phyloP scores from a whole-genome alignment of 2,113 vertebrate species.

The Ceratotherium simum region DNA sequence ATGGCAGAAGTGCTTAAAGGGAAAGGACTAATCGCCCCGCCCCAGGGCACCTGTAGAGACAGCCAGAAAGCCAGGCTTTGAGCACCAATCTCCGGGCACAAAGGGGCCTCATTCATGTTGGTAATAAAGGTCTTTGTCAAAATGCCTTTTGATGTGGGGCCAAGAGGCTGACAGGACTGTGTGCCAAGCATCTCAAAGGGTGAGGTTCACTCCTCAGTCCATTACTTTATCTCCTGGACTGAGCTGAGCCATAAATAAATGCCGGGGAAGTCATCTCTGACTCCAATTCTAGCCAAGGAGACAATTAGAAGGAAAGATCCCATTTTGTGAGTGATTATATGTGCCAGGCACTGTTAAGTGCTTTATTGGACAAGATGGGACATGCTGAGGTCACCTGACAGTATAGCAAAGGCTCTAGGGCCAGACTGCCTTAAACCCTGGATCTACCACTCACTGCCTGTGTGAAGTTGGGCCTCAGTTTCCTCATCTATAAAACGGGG shows the following conservation, averaged over 20 bases:
- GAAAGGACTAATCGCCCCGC: neutral
- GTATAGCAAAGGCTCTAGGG: neutral
- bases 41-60: neutral
- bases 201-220: neutral
- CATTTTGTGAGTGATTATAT: neutral
- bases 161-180: neutral
- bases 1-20: neutral
- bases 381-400: neutral
- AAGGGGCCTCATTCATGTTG: neutral
- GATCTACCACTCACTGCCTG: neutral
- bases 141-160: neutral
- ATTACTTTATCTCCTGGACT: neutral
- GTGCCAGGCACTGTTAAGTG: neutral
- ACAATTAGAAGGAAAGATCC: neutral
- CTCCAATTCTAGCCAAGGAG: neutral
- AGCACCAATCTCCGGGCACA: neutral
- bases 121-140: constrained; percentile 53
- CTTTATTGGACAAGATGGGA: neutral
- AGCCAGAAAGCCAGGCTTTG: neutral
- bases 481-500: neutral
- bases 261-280: neutral
- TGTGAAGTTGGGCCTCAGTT: neutral
- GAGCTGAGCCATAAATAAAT: neutral
- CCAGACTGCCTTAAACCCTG: neutral
- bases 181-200: neutral